A percentile compares a stretch with the other conserved stretches of the same genome.
phyloP scores from a whole-genome alignment of 1,140 invertebrate species.

The Leptinotarsa texana region DNA sequence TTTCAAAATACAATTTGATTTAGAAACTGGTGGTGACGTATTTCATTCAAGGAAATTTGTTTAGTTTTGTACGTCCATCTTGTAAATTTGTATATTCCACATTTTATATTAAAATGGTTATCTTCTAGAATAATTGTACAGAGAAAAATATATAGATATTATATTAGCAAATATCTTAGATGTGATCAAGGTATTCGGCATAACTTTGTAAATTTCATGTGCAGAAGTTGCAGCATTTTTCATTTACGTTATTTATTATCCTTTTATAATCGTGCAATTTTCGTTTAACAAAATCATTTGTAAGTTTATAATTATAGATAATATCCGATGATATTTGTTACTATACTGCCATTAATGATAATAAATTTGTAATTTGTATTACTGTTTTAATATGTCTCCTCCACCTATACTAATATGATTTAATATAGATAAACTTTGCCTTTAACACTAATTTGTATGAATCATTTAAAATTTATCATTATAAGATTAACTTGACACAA shows the following conservation, averaged over 20 bases:
- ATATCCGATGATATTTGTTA: slow-evolving; percentile 37
- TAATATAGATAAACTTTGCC: no score
- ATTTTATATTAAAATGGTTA: slow-evolving; percentile 29
- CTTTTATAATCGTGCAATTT: slow-evolving; percentile 33
- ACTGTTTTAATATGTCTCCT: neutral
- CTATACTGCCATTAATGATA: slow-evolving; percentile 43
- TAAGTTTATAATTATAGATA: slow-evolving; percentile 29
- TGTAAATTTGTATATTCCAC: slow-evolving; percentile 30
- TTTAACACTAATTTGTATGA: no score
- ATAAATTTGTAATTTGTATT: slow-evolving; percentile 43
- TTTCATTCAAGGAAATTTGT: neutral
- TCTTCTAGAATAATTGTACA: slow-evolving; percentile 25
- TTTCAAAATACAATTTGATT: slow-evolving; percentile 16
- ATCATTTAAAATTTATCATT: no score
- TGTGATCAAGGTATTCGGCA: slow-evolving; percentile 23
- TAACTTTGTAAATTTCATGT: neutral
- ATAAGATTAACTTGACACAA: no score
- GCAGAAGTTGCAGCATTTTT: neutral
- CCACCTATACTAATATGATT: no score
- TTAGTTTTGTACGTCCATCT: slow-evolving; percentile 1
- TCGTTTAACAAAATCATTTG: slow-evolving; percentile 22
- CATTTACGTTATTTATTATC: slow-evolving; percentile 13
- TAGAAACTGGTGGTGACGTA: slow-evolving; percentile 7
- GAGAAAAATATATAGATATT: slow-evolving; percentile 19
- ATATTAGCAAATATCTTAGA: slow-evolving; percentile 31